Base-by-base conservation (phyloP, 2,113 vertebrate species). In the Cyprinodon variegatus region DNA sequence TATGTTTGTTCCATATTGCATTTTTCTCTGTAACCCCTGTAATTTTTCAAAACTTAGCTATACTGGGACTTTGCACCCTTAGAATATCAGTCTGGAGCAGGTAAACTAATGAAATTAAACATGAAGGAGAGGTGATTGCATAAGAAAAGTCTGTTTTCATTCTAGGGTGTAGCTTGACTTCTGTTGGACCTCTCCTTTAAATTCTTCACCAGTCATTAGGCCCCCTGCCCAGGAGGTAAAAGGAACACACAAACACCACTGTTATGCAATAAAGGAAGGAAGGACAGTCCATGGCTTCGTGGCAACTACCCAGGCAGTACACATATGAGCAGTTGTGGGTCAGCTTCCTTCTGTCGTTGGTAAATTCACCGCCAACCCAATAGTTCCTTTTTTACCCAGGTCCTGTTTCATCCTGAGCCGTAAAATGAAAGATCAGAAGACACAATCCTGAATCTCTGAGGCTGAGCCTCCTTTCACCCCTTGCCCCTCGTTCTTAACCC, bases 191-290 rank as follows among this genome's bases (percentile, higher is more conserved):
- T 61, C 84, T 80, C 76, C 64, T 86, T 84, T 83, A 20, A 72
- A 78, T 83, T 76, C 68, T 72, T 72, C 74, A 79, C 62, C 39
- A 15, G 61, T 6, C 45, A 20, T 38, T 9, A 20, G 48, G 78
- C 61, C 63, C 73, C 68, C 68, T 36, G 2, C 57, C 40, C 69
- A 5, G 22, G 20, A 62, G 65, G 64, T 61, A 12, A 74, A 46
- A 37, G 29, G 14, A 79, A 85, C 46, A 0, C 67, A 70, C 74
- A 40, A 66, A 61, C 70, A 61, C 79, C 29, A 7, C 70, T 41
- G 82, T 88, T 89, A 83, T 48, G 74, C 77, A 91, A 90, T 83
- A 57, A 83, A 88, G 84, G 72, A 69, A 50, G 72, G 74, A 84
- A 88, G 81, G 79, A 73, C 79, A 83, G 86, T 73, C 80, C 57